Evolutionary conservation across 1,140 invertebrate genomes (phyloP).

Genomic region (Asobara japonica): DNA sequence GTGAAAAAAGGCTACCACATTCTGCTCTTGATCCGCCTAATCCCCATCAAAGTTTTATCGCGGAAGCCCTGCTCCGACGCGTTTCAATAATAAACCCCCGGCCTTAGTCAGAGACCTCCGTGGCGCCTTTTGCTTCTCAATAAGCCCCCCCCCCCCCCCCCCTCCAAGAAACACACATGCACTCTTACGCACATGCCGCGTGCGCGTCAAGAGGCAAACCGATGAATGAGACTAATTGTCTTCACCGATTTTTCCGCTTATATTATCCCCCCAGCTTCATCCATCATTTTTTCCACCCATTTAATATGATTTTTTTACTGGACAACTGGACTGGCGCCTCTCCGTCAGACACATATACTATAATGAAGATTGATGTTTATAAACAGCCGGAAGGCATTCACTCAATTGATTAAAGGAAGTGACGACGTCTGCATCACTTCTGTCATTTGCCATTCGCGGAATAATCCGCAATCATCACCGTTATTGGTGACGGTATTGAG

Average conservation of each 20-base stretch:
- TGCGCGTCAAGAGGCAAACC: conserved; percentile 5
- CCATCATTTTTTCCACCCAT: neutral
- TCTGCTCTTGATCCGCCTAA: conserved; percentile 1
- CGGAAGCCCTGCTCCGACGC: neutral
- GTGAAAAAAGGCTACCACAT: neutral
- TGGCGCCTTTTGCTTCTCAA: conserved; percentile 12
- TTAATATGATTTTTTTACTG: neutral
- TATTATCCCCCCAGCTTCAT: neutral
- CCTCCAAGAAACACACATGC: conserved; percentile 7
- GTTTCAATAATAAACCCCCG: conserved; percentile 1
- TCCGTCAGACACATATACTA: neutral
- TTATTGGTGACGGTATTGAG: too few species aligned
- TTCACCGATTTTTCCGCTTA: neutral
- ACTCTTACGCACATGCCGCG: neutral
- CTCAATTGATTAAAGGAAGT: conserved; percentile 10
- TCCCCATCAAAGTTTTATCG: conserved; percentile 13
- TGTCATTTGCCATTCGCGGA: neutral
- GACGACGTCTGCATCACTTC: neutral
- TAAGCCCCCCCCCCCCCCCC: too few species aligned
- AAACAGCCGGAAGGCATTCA: neutral
- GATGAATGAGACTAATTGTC: conserved; percentile 11
- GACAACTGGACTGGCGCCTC: neutral
- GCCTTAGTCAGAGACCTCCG: neutral
- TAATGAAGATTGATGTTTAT: neutral
- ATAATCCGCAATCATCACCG: neutral